Evolutionary conservation across 1,140 invertebrate species (phyloP), one percentile per base, ranked within the genome.

Genomic region (Drosophila pandora): DNA sequence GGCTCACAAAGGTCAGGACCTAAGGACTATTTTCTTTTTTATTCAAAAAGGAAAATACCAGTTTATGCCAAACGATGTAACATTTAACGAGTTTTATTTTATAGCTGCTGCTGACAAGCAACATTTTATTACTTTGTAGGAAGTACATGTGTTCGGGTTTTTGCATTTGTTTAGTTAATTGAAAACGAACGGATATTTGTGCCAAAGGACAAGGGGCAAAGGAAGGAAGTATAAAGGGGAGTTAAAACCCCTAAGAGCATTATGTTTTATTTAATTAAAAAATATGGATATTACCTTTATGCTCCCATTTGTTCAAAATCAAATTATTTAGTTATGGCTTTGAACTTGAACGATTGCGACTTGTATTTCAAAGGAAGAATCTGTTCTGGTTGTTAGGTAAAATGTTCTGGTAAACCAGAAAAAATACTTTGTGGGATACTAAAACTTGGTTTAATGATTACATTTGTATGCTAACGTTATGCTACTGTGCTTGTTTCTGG

Each of bases 401-500:
- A 2, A 37, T 37, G n/a, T n/a, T n/a, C n/a, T n/a, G 5, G 13
- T 49, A 64, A 52, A 23, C 58, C 39, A 13, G 23, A 23, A 9
- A 50, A 23, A 9, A 50, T 6, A n/a, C 43, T 13, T 2, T 37
- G 25, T 0, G 7, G 43, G 43, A 28, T 61, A 13, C 45, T 32
- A 49, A 32, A 41, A 25, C 50, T 67, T 53, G 30, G 30, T 55
- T 54, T 30, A 63, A 57, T 55, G 25, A 63, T 30, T 47, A 53
- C 30, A 62, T 49, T 54, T 72, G 10, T 52, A 32, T 60, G 58
- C 63, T 43, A 41, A 21, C 10, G 21, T 25, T 64, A 64, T 43
- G 60, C 59, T 64, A 28, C 39, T 55, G 47, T 71, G 68, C 9
- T 17, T 52, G 48, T 71, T 72, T 69, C 65, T 69, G 65, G 50